Evolutionary conservation across 2,797 vertebrate species (phyloP), one percentile per base, ranked within the genome.

Genomic region (Sandelia bainsii): DNA sequence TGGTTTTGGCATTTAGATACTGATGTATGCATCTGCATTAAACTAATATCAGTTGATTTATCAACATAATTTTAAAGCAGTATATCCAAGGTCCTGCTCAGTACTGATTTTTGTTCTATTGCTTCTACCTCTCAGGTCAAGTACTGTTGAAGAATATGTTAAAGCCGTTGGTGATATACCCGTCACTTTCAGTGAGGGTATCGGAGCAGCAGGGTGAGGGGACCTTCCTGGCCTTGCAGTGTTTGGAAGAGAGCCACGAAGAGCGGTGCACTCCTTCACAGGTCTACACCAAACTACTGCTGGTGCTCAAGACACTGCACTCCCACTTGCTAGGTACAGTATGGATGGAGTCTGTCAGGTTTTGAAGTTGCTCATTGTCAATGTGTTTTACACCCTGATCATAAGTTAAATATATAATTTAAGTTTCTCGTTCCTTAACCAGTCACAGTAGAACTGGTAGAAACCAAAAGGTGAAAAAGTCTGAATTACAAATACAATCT

Each of bases 121-220:
- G 8, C 16, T 37, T 48, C 9, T 25, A 53, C 39, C 51, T 17
- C 61, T 70, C 86, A 99, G 98, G 96, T 76, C 96, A 97, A 65
- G 80, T 96, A 61, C 88, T 99, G 83, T 73, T 99, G 89, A 97
- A 96, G 72, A 92, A 94, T 83, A 82, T 99, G 81, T 85, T 99
- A 62, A 97, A 94, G 91, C 97, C 98, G 0, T 62, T 99, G 89
- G 93, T 96, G 53, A 87, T 90, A 0, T 94, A 94, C 73, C 93
- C 96, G 0, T 94, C 94, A 0, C 90, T 99, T 72, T 84, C 89
- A 12, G 93, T 96, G 22, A 72, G 84, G 58, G 83, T 95, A 29
- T 90, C 89, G 3, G 93, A 94, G 9, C 94, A 95, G 72, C 69
- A 92, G 3, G 91, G 70, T 0, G 90, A 95, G 9, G 83, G 83